Evolutionary conservation across 2,888 invertebrate species (phyloP).

Genomic region (Patella caerulea): DNA sequence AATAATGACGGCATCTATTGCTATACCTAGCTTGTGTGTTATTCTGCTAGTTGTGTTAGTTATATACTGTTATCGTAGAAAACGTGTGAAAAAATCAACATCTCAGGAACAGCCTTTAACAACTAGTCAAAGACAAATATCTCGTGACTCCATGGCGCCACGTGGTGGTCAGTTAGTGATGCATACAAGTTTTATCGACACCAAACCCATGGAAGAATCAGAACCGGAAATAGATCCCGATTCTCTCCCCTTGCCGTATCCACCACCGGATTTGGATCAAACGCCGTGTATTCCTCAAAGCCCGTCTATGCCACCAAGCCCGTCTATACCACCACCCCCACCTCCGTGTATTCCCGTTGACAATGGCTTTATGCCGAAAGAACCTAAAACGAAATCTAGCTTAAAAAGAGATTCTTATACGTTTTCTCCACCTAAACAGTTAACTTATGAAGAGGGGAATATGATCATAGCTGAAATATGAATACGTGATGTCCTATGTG

Average conservation of each 20-base stretch:
- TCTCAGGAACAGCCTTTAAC: slow-evolving; percentile 53
- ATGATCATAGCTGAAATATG: slow-evolving; percentile 35
- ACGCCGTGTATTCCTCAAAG: slow-evolving; percentile 7
- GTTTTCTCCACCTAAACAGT: background rate
- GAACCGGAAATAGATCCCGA: slow-evolving; percentile 10
- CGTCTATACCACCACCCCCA: slow-evolving; percentile 13
- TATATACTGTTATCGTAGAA: slow-evolving; percentile 52
- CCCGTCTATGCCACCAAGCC: slow-evolving; percentile 27
- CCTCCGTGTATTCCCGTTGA: slow-evolving; percentile 8
- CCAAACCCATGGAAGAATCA: slow-evolving; percentile 23
- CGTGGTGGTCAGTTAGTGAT: slow-evolving; percentile 56
- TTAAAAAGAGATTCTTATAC: background rate
- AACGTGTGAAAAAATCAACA: slow-evolving; percentile 48
- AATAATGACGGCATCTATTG: slow-evolving; percentile 55
- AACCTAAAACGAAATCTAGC: slow-evolving; percentile 1
- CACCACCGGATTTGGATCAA: slow-evolving; percentile 2
- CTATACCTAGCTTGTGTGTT: slow-evolving; percentile 48
- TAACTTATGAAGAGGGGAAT: slow-evolving; percentile 33
- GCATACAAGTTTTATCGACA: slow-evolving; percentile 51
- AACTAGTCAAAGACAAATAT: slow-evolving; percentile 43
- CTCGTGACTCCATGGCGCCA: slow-evolving; percentile 25
- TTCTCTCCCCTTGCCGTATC: background rate
- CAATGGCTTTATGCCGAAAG: background rate
- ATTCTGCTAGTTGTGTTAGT: slow-evolving; percentile 45
- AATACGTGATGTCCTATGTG: background rate